A percentile compares a stretch with the other conserved stretches of the same genome.
phyloP scores from a whole-genome alignment of 2,797 vertebrate genomes.

The Cryptoprocta ferox region DNA sequence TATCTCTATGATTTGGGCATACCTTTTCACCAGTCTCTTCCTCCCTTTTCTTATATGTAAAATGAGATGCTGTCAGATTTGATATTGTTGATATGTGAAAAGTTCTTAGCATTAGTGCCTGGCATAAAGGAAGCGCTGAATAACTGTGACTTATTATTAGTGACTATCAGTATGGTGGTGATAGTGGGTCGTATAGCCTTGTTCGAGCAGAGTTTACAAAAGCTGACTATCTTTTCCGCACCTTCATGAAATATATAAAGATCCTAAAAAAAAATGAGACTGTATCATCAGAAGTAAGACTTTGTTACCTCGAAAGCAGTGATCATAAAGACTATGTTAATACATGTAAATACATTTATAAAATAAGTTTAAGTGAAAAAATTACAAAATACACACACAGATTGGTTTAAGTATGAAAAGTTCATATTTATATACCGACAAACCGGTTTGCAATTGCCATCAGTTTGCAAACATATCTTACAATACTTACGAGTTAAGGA shows the following conservation, averaged over 20 bases:
- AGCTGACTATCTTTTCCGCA: not conserved
- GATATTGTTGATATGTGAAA: not conserved
- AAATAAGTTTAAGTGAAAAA: conserved; percentile 23
- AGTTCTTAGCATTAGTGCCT: not conserved
- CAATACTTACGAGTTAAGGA: not conserved
- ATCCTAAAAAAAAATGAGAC: not conserved
- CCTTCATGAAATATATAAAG: not conserved
- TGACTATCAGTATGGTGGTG: not conserved
- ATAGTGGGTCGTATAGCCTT: not conserved
- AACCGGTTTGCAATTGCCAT: not conserved
- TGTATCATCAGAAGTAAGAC: not conserved
- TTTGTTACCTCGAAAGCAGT: not conserved
- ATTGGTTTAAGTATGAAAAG: not conserved
- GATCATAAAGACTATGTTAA: not conserved
- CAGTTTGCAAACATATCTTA: not conserved
- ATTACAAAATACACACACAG: not conserved
- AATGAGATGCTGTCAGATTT: not conserved
- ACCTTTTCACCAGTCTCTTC: not conserved
- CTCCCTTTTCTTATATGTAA: not conserved
- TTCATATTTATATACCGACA: not conserved
- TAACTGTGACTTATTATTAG: not conserved
- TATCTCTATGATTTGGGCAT: not conserved
- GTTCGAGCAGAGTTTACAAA: not conserved
- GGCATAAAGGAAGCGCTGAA: not conserved
- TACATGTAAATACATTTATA: not conserved